Conservation (phyloP, 1,140 invertebrate species). For the Himalopsyche phryganea region DNA sequence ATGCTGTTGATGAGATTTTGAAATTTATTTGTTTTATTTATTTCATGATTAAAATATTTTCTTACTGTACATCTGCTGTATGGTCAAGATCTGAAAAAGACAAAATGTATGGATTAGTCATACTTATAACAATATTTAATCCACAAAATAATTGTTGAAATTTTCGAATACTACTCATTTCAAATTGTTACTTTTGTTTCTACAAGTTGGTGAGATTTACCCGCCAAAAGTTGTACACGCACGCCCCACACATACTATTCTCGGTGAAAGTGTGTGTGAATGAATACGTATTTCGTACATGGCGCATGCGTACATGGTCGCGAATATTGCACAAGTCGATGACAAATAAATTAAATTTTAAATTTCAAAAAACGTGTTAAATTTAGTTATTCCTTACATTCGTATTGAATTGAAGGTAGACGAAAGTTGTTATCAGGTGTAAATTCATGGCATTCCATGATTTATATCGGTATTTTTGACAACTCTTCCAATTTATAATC, state of each 20-base stretch:
- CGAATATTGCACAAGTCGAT: background rate
- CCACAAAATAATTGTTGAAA: too few relatives aligned
- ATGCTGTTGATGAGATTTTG: too few relatives aligned
- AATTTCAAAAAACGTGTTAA: conserved; percentile 1
- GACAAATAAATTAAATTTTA: background rate
- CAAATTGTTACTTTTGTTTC: too few relatives aligned
- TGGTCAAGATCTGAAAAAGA: conserved; percentile 88
- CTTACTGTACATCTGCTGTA: conserved; percentile 96
- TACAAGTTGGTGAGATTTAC: conserved; percentile 4
- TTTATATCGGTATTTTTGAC: background rate
- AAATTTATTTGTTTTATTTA: background rate
- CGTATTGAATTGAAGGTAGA: conserved; percentile 55
- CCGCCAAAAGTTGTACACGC: conserved; percentile 17
- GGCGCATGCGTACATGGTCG: background rate
- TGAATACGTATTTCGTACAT: background rate
- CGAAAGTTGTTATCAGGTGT: background rate
- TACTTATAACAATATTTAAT: conserved; percentile 8
- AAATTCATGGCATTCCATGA: conserved; percentile 18
- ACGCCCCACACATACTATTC: conserved; percentile 3
- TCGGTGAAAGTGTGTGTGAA: conserved; percentile 3
- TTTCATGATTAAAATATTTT: conserved; percentile 19
- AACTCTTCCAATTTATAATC: too few relatives aligned
- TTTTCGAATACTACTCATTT: too few relatives aligned
- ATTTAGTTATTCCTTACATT: conserved; percentile 48
- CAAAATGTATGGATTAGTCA: too few relatives aligned